Evolutionary conservation across 2,888 invertebrate genomes (phyloP).

Genomic region (Caenorhabditis becei): DNA sequence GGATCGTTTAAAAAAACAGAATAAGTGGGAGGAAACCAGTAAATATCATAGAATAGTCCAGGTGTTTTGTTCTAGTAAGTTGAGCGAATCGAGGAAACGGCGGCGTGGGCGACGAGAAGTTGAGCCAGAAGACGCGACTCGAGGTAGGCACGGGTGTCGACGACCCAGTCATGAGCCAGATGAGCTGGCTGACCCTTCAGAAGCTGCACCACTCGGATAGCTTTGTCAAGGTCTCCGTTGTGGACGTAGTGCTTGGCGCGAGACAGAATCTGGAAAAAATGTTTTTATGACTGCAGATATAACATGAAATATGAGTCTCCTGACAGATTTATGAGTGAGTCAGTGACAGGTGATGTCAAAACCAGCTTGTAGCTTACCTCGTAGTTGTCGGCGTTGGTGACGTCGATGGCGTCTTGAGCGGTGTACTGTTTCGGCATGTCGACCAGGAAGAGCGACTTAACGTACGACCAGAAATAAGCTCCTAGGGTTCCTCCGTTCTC

Average conservation of each 20-base stretch:
- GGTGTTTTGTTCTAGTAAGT: conserved; percentile 70
- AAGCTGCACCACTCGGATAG: conserved; percentile 87
- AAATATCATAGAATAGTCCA: conserved; percentile 39
- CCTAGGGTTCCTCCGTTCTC: conserved; percentile 87
- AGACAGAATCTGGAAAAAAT: conserved; percentile 86
- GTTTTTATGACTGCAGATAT: neutral
- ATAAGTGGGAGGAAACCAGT: conserved; percentile 43
- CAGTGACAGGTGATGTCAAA: too few species aligned
- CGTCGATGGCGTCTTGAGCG: conserved; percentile 87
- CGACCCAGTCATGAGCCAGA: conserved; percentile 91
- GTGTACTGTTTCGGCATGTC: conserved; percentile 86
- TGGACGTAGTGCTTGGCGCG: conserved; percentile 92
- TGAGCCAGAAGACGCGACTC: conserved; percentile 86
- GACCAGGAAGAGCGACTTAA: conserved; percentile 89
- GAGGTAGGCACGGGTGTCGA: conserved; percentile 84
- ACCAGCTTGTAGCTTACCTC: conserved; percentile 65
- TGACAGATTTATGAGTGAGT: neutral
- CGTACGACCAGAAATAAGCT: conserved; percentile 84
- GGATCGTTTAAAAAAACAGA: conserved; percentile 28
- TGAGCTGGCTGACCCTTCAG: conserved; percentile 90
- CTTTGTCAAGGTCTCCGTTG: conserved; percentile 89
- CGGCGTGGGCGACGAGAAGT: conserved; percentile 91
- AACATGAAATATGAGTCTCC: neutral
- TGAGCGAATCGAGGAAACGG: conserved; percentile 85
- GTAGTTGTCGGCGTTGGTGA: conserved; percentile 83